These are phyloP conservation scores for Lamproptera curius DNA, from an alignment of 2,888 invertebrate genomes.

Conservation along the genomic window DNA sequence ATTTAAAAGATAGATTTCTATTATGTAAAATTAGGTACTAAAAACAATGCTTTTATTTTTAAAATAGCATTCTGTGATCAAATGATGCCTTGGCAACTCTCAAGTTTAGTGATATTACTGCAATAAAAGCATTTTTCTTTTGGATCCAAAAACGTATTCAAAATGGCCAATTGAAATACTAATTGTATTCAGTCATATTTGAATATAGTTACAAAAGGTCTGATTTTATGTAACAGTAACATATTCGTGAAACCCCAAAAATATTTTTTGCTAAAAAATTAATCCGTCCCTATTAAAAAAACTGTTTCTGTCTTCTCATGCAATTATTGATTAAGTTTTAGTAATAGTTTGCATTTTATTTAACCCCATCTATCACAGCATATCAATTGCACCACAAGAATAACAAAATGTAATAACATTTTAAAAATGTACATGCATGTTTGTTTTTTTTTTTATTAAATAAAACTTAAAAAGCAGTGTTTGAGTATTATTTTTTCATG, in stretches of 20 bases:
- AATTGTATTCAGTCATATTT: constrained; percentile 23
- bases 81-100: constrained; percentile 58
- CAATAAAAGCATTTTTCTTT: constrained; percentile 39
- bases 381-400: constrained; percentile 55
- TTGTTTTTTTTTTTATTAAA: constrained; percentile 65
- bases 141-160: constrained; percentile 29
- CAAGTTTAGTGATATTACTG: constrained; percentile 47
- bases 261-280: constrained; percentile 23
- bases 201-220: constrained; percentile 10
- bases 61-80: constrained; percentile 64
- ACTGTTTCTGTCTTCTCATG: constrained; percentile 14
- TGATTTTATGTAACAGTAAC: constrained; percentile 14
- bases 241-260: constrained; percentile 3
- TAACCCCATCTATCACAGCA: constrained; percentile 60
- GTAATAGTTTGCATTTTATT: constrained; percentile 44
- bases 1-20: constrained; percentile 23
- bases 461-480: constrained; percentile 59
- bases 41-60: constrained; percentile 32
- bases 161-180: constrained; percentile 34
- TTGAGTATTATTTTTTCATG: no score
- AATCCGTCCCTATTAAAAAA: constrained; percentile 52
- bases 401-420: constrained; percentile 57
- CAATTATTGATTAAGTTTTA: constrained; percentile 18
- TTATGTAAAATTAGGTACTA: constrained; percentile 12
- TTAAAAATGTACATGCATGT: constrained; percentile 70